Base-by-base conservation (phyloP, 2,113 vertebrate genomes). In the Rhea americana region DNA sequence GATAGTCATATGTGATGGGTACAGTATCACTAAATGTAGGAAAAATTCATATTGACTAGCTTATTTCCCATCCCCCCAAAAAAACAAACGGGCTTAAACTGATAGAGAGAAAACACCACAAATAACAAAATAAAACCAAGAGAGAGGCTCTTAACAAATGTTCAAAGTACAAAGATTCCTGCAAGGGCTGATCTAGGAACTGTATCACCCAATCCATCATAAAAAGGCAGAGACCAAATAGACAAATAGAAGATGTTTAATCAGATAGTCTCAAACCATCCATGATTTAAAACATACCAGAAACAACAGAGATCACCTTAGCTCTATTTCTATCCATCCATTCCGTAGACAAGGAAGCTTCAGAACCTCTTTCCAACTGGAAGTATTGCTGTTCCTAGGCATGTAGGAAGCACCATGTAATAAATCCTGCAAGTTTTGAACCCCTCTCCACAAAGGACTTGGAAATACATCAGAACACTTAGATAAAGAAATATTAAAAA, bases 151-250 rank as follows among this genome's bases (percentile, higher is more conserved):
- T 82, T 66, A 56, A 20, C 32, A 91, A 90, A 37, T 61, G 41
- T 25, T 76, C 22, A 84, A 72, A 82, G 37, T 20, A 75, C 41
- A 73, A 82, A 16, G 11, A 79, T 67, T 30, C 58, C 35, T 53
- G 39, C 43, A 78, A 86, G 56, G 21, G 22, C 51, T 92, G 61
- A 56, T 73, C 70, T 72, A 72, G 78, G 81, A 89, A 84, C 61
- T 48, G 18, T 43, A 56, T 73, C 84, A 87, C 35, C 43, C n/a
- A 39, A 75, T 65, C 71, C 84, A 28, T 56, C 8, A 2, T 17
- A 92, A 30, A 43, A 56, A 89, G 30, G 30, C n/a, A 92, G 56
- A 93, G 91, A 82, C 78, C 94, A 95, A 82, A 87, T 92, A 93
- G 81, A 87, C 66, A 45, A 92, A 65, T 66, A 89, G 61, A 89